A percentile compares a stretch with the other conserved stretches of the same genome.
Conservation (phyloP, 2,888 invertebrate species). For the Xestia xanthographa region DNA sequence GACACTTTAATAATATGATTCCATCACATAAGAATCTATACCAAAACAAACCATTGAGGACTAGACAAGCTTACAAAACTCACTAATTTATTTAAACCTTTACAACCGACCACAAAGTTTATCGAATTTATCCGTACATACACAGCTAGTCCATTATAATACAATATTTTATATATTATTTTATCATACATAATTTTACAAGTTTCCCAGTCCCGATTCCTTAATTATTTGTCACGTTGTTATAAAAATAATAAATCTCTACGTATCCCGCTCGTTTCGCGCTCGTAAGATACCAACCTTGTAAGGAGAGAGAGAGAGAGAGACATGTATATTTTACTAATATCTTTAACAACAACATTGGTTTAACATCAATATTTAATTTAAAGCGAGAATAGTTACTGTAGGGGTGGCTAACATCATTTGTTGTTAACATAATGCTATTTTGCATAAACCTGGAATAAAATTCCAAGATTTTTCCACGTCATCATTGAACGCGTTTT, state of each 20-base stretch:
- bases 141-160: conserved; percentile 53
- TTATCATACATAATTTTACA: conserved; percentile 50
- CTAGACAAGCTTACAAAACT: conserved; percentile 58
- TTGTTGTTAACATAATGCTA: conserved; percentile 11
- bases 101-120: conserved; percentile 20
- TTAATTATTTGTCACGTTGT: conserved; percentile 59
- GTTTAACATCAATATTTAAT: conserved; percentile 61
- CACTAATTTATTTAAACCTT: conserved; percentile 29
- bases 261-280: conserved; percentile 41
- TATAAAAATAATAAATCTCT: conserved; percentile 45
- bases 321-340: conserved; percentile 68
- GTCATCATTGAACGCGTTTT: not conserved
- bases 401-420: conserved; percentile 38
- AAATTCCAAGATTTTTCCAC: not conserved
- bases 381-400: conserved; percentile 44
- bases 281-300: conserved; percentile 57
- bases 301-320: conserved; percentile 53
- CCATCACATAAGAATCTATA: conserved; percentile 39
- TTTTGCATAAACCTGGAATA: not conserved
- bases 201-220: conserved; percentile 59
- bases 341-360: conserved; percentile 62
- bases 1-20: not conserved
- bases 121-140: conserved; percentile 15
- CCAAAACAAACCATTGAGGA: conserved; percentile 46
- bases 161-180: conserved; percentile 49